Evolutionary conservation across 2,797 vertebrate species (phyloP).

Genomic region (Halcyon smyrnensis): DNA sequence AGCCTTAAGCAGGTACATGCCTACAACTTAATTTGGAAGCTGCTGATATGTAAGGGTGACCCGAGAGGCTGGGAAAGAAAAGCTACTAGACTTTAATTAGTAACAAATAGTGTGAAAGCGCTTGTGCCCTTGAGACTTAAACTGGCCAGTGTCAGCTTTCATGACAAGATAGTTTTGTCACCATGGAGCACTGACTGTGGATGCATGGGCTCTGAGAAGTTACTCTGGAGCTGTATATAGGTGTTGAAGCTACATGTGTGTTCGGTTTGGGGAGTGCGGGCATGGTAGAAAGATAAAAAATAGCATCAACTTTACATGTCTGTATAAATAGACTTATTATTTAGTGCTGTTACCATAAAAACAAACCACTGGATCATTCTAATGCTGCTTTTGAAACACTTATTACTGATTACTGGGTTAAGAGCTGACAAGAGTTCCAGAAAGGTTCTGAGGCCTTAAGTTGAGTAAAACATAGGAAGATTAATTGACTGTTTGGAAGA

Average conservation of each 20-base stretch:
- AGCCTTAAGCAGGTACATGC: neutral
- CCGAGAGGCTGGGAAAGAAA: slow-evolving; percentile 6
- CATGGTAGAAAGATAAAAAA: neutral
- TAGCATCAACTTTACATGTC: neutral
- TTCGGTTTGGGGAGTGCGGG: neutral
- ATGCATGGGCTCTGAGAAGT: neutral
- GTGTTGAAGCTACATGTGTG: neutral
- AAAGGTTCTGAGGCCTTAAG: neutral
- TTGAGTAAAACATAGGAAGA: neutral
- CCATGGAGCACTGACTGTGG: neutral
- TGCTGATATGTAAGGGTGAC: neutral
- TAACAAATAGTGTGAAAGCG: slow-evolving; percentile 33
- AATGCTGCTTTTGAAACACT: neutral
- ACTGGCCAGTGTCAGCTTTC: neutral
- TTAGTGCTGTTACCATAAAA: neutral
- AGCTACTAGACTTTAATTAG: slow-evolving; percentile 22
- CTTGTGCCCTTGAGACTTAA: slow-evolving; percentile 22
- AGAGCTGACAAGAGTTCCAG: neutral
- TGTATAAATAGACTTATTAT: neutral
- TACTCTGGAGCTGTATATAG: neutral
- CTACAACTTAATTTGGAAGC: neutral
- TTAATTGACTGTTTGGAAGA: neutral
- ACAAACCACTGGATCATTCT: neutral
- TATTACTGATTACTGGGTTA: neutral
- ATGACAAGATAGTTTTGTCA: neutral